These are phyloP conservation scores for Lepidurus packardi DNA, from an alignment of 1,140 invertebrate genomes.

Conservation along the genomic window DNA sequence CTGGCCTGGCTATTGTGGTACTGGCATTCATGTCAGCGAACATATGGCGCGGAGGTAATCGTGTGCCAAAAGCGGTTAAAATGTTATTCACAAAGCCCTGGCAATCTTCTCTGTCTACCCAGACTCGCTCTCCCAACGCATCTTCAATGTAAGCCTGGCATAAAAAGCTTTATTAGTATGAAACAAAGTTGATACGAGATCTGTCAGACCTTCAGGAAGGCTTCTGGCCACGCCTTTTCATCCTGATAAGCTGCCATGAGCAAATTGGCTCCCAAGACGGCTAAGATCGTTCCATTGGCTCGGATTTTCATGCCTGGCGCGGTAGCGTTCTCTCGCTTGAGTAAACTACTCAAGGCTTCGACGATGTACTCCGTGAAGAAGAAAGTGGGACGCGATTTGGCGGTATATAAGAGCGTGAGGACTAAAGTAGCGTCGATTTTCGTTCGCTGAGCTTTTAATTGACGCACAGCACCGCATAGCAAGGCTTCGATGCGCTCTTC, in stretches of 20 bases:
- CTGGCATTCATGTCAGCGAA: conserved; percentile 53
- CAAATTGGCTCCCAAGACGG: conserved; percentile 78
- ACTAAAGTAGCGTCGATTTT: conserved; percentile 76
- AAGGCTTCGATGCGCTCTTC: conserved; percentile 49
- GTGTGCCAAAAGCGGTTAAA: conserved; percentile 77
- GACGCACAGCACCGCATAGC: conserved; percentile 52
- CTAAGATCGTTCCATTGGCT: conserved; percentile 64
- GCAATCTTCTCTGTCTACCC: conserved; percentile 89
- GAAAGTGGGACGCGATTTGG: conserved; percentile 69
- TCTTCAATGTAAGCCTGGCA: conserved; percentile 86
- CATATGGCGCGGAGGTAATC: conserved; percentile 57
- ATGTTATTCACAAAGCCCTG: conserved; percentile 90
- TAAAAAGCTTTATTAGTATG: conserved; percentile 34
- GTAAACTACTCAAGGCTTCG: conserved; percentile 71
- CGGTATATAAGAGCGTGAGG: conserved; percentile 72
- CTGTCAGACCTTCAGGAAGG: conserved; percentile 59
- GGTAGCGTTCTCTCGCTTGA: conserved; percentile 66
- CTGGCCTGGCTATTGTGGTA: conserved; percentile 36
- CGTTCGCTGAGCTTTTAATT: conserved; percentile 47
- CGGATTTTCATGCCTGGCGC: conserved; percentile 59
- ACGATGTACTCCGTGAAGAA: conserved; percentile 73
- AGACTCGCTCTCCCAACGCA: conserved; percentile 80
- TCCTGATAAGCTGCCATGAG: conserved; percentile 72
- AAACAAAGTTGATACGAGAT: background rate
- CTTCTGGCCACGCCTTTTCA: conserved; percentile 68